phyloP scores from a whole-genome alignment of 2,888 invertebrate species.

The Calameuta idolon region DNA sequence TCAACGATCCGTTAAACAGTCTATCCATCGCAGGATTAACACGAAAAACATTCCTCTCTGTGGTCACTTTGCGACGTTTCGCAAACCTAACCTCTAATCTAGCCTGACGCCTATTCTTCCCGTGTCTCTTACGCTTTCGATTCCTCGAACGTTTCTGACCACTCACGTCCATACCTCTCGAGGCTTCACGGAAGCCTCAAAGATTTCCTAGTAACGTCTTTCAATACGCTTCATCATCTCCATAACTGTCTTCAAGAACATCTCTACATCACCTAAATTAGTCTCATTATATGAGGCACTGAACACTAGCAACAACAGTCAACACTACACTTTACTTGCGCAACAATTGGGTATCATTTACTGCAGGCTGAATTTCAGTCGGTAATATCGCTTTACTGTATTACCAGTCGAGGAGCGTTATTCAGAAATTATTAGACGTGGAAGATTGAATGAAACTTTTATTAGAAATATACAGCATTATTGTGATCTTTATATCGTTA shows the following conservation, averaged over 20 bases:
- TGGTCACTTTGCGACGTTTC: constrained; percentile 34
- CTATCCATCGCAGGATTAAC: constrained; percentile 28
- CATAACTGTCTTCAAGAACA: no score
- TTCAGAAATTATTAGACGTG: no score
- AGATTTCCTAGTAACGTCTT: no score
- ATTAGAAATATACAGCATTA: constrained; percentile 58
- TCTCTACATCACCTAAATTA: no score
- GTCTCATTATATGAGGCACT: no score
- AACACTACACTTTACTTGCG: no score
- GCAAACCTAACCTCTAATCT: constrained; percentile 54
- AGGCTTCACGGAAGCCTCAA: constrained; percentile 4
- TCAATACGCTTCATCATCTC: no score
- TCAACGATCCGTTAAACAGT: constrained; percentile 40
- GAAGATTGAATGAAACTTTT: constrained; percentile 44
- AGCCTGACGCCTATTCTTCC: constrained; percentile 42
- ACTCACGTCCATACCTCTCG: constrained; percentile 47
- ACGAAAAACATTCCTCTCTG: constrained; percentile 21
- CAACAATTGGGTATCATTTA: no score
- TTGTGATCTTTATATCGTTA: constrained; percentile 24
- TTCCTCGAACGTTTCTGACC: constrained; percentile 41
- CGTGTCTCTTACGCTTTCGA: constrained; percentile 44
- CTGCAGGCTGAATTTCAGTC: no score
- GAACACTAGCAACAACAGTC: no score
- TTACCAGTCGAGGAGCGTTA: no score
- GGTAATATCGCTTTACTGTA: no score